Base-by-base conservation (phyloP, 2,888 invertebrate species). In the Mactromeris polynyma region DNA sequence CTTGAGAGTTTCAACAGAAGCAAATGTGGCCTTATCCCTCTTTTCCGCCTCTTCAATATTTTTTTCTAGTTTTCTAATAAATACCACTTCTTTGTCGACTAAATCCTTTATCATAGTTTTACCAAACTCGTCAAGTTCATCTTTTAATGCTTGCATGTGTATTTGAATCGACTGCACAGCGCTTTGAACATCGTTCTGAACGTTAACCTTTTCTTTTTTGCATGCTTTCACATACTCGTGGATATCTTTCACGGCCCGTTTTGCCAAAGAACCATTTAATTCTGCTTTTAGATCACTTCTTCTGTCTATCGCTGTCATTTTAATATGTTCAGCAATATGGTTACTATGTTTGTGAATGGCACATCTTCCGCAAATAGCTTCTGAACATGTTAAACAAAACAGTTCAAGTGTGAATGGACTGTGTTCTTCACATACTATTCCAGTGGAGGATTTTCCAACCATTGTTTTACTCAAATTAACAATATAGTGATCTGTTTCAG, bases 361-460 rank as follows among this genome's bases (percentile, higher is more conserved):
- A 78, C 92, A 92, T 84, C 92, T 77, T 46, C 91, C 91, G 46
- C 91, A 91, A 38, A 91, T 89, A 31, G 90, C 87, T 36, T 90
- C 83, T 2, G 91, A 88, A 38, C 91, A 91, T 38, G 87, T 87
- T 1, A 89, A 64, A 77, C 91, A 91, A 81, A 86, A 91, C 19
- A 91, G 46, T 38, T 90, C 89, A 0, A 91, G 81, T 9, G 84
- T 90, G 69, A 91, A 91, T 6, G 91, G 90, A n/a, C 36, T 87
- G 64, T 91, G 91, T n/a, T 84, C 77, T 6, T 81, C 84, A 33
- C 91, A 91, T 9, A 85, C 54, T 17, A 85, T 64, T 9, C 83
- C 79, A 58, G 58, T 64, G 0, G 85, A 46, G 7, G 83, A 46
- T 36, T 77, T 79, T n/a, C 90, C 91, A 0, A 90, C 58, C 89